Base-by-base conservation (phyloP, 2,888 invertebrate genomes). In the Altica lythri region DNA sequence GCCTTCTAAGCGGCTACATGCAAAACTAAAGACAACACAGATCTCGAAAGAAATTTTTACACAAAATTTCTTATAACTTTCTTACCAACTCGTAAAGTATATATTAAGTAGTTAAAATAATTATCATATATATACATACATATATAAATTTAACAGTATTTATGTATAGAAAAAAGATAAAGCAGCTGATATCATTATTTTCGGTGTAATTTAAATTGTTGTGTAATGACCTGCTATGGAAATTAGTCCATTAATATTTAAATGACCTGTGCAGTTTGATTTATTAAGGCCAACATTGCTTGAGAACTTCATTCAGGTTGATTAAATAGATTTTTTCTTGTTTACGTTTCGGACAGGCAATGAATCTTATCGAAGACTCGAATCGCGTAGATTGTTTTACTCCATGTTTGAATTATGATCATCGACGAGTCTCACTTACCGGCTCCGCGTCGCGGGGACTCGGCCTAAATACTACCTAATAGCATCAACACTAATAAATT, bases 141-240 rank as follows among this genome's bases (percentile, higher is more conserved):
- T n/a, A n/a, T n/a, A n/a, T n/a, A n/a, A n/a, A n/a, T n/a, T n/a
- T n/a, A n/a, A n/a, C n/a, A n/a, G n/a, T n/a, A n/a, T n/a, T n/a
- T n/a, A n/a, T n/a, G n/a, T n/a, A n/a, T n/a, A n/a, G n/a, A n/a
- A n/a, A n/a, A n/a, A n/a, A n/a, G n/a, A n/a, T n/a, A n/a, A n/a
- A n/a, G n/a, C n/a, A 52, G 54, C 63, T 65, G 65, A 69, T 68
- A 67, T 68, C 68, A 69, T 71, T 72, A 72, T 71, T 69, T 70
- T 68, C 68, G 61, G 62, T 69, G 68, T 72, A 69, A 72, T 71
- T 71, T 70, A 68, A 71, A 68, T 68, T 64, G 68, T 71, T 72
- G 63, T 67, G 67, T 70, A 71, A 71, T 69, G 67, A 68, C 64
- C 67, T 66, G 59, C 61, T 70, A 72, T 72, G 71, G 69, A 70